Base-by-base conservation (phyloP, 2,113 vertebrate genomes). In the Marmota flaviventris region DNA sequence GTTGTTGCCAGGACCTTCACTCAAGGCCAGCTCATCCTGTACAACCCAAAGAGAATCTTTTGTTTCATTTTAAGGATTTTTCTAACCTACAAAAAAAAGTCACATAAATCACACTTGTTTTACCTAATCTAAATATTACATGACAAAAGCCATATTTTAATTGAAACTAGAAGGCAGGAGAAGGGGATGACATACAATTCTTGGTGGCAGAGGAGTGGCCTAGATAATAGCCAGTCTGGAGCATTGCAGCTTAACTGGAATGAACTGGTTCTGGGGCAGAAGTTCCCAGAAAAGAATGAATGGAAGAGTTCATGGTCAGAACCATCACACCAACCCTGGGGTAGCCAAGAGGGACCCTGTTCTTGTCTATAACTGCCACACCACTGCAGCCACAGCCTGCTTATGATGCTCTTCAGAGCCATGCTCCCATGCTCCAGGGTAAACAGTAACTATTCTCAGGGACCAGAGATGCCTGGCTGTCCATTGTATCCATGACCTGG, bases 391-490 rank as follows among this genome's bases (percentile, higher is more conserved):
- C 61, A 14, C 58, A 69, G 65, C 83, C 75, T 14, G 6, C 77
- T 58, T 61, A 37, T 1, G 11, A 39, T 37, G 63, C 25, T 45
- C 58, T 85, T 34, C 72, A 70, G n/a, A 63, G 39, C 9, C 45
- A 56, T 11, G 34, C 39, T 18, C 61, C 65, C 73, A 0, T 0
- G 32, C 94, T 95, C 25, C 76, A 79, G 75, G 72, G 87, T 34
- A 45, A 86, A 89, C 18, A 87, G 88, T 61, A 75, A 97, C 8
- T 85, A 76, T 76, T 95, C 27, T 91, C 2, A 37, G 39, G 65
- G 75, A 85, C 91, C 51, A 72, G 86, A 56, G 94, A 48, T 83
- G 90, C 87, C 96, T 76, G 79, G 87, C 75, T 75, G 85, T 24
- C 42, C 42, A 51, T 1, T 0, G 51, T 42, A 7, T 63, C 70